phyloP scores from a whole-genome alignment of 2,888 invertebrate genomes.

The Zelleria hepariella region DNA sequence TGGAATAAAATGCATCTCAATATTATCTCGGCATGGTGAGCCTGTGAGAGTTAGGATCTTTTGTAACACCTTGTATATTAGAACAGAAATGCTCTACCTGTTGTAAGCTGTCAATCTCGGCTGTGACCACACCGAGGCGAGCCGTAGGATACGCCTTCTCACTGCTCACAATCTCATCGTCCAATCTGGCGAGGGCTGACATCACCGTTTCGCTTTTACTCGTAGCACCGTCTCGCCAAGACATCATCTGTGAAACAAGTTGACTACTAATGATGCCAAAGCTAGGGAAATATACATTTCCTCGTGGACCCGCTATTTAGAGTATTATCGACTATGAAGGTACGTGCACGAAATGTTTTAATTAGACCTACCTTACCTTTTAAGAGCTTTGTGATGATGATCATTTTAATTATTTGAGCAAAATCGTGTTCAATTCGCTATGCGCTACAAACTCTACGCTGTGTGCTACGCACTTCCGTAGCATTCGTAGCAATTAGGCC shows the following conservation, averaged over 20 bases:
- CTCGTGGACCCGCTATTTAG: background rate
- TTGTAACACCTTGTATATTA: background rate
- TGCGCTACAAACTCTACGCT: too few relatives aligned
- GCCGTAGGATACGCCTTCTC: conserved; percentile 46
- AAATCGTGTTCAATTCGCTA: too few relatives aligned
- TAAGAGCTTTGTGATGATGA: background rate
- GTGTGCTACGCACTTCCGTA: too few relatives aligned
- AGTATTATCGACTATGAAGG: too few relatives aligned
- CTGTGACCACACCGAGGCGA: conserved; percentile 45
- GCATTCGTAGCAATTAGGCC: too few relatives aligned
- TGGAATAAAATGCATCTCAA: too few relatives aligned
- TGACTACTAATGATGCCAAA: background rate
- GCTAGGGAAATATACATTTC: conserved; percentile 1
- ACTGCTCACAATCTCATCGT: conserved; percentile 42
- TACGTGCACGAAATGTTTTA: too few relatives aligned
- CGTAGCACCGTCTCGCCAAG: conserved; percentile 20
- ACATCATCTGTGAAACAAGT: conserved; percentile 9
- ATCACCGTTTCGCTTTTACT: conserved; percentile 45
- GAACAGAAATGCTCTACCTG: conserved; percentile 29
- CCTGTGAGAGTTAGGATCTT: conserved; percentile 5
- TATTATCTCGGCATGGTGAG: too few relatives aligned
- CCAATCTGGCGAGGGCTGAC: conserved; percentile 44
- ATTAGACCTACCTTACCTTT: background rate
- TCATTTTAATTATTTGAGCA: background rate
- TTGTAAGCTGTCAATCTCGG: conserved; percentile 48